Evolutionary conservation across 2,113 vertebrate genomes (phyloP).

Genomic region (Laterallus jamaicensis): DNA sequence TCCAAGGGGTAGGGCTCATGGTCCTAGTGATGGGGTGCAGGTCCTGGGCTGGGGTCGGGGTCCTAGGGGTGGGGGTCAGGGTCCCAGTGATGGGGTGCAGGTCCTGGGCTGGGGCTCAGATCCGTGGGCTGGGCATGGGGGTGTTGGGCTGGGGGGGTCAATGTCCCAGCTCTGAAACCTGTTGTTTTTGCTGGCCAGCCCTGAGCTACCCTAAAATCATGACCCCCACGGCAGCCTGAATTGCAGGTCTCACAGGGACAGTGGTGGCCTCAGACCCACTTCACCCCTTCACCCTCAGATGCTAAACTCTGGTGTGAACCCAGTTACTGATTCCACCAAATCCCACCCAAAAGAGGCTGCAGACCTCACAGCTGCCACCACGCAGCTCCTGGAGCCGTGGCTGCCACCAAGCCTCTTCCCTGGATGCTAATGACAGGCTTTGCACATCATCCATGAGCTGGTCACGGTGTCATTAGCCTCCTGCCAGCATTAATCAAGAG

Average conservation of each 20-base stretch:
- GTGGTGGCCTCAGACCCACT: neutral
- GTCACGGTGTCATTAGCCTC: neutral
- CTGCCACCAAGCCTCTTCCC: neutral
- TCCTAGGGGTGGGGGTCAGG: neutral
- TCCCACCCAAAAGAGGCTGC: neutral
- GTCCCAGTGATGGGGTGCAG: neutral
- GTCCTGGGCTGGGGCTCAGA: too few species aligned
- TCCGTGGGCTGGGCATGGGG: neutral
- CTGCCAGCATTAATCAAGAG: neutral
- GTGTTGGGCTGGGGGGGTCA: too few species aligned
- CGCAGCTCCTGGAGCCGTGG: neutral
- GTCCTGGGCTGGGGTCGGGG: too few species aligned
- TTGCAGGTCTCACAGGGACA: fast-evolving
- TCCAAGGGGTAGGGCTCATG: too few species aligned
- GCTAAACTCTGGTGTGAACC: neutral
- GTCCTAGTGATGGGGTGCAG: neutral
- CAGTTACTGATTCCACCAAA: fast-evolving
- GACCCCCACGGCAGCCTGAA: fast-evolving
- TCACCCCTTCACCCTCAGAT: neutral
- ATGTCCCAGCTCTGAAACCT: neutral
- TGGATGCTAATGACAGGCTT: neutral
- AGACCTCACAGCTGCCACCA: fast-evolving
- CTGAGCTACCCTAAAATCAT: neutral
- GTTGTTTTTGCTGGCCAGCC: neutral
- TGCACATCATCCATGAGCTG: neutral